Evolutionary conservation across 2,888 invertebrate genomes (phyloP), one percentile per base, ranked within the genome.

Genomic region (Ommatoiulus sabulosus): DNA sequence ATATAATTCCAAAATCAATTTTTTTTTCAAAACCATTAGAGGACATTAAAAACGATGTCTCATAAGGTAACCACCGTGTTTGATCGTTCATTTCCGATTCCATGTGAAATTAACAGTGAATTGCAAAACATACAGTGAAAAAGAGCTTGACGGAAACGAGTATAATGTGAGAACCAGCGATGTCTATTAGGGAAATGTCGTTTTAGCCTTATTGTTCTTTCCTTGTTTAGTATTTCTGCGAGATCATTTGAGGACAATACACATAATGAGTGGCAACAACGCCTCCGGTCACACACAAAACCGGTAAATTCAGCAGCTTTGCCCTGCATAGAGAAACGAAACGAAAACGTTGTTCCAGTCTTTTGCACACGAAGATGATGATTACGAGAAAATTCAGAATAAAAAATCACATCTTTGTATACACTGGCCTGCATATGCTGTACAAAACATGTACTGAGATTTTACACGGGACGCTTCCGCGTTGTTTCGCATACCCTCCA

Each of bases 341-440:
- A 80, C 35, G 80, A 80, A 80, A 80, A 80, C 80, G 35, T 15
- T 80, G 80, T 80, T 80, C 80, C 80, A 35, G 80, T 35, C 80
- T 80, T 80, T 80, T 80, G 80, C 80, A 43, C 80, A 80, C 80
- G 80, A 80, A 80, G 80, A 80, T 80, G 35, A 35, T 80, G 80
- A 80, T 80, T 80, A 80, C 80, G 80, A 35, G 80, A 80, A 80
- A 80, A 80, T 80, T 35, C 15, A 80, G 80, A 15, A 35, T 80
- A 24, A 12, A 80, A 80, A 80, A 24, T 80, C 15, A 35, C 35
- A 80, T 80, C 80, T 80, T 43, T 43, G 35, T 80, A 80, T 35
- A 35, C 35, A 3, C 35, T 80, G 80, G 80, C 35, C 12, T 80
- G 80, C 80, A 80, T 80, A 80, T 80, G 80, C 80, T 35, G 35